Evolutionary conservation across 2,888 invertebrate genomes (phyloP).

Genomic region (Caenorhabditis sinica): DNA sequence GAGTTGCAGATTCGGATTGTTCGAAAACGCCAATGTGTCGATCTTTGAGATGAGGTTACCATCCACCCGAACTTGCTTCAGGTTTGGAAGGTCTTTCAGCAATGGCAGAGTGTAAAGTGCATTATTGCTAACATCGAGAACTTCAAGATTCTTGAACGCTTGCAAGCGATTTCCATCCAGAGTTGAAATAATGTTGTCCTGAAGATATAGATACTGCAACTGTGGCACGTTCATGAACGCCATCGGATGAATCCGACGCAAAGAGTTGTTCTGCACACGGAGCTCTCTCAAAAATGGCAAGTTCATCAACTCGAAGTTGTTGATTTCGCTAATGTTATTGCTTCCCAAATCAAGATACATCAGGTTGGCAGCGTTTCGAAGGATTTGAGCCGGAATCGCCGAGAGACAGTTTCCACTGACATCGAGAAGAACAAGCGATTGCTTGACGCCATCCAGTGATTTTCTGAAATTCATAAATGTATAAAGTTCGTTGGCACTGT

Average conservation of each 20-base stretch:
- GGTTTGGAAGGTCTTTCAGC: constrained; percentile 89
- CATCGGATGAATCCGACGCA: constrained; percentile 89
- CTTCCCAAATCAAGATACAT: constrained; percentile 89
- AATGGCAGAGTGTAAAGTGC: constrained; percentile 88
- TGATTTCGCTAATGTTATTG: constrained; percentile 88
- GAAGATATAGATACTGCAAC: constrained; percentile 87
- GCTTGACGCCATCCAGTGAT: constrained; percentile 78
- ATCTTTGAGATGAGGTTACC: constrained; percentile 88
- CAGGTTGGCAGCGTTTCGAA: constrained; percentile 89
- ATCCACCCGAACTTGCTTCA: constrained; percentile 87
- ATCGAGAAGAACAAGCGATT: constrained; percentile 89
- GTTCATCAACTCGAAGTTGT: constrained; percentile 90
- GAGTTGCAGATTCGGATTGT: constrained; percentile 87
- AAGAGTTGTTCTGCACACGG: constrained; percentile 85
- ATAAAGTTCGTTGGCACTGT: not conserved
- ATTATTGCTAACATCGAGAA: constrained; percentile 90
- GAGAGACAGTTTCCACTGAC: constrained; percentile 91
- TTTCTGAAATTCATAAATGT: constrained; percentile 74
- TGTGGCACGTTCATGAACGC: constrained; percentile 91
- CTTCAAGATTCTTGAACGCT: constrained; percentile 89
- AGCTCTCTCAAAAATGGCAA: constrained; percentile 89
- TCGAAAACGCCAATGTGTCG: constrained; percentile 91
- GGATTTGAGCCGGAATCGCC: constrained; percentile 90
- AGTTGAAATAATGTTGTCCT: constrained; percentile 89
- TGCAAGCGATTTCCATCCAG: constrained; percentile 91